A percentile compares a stretch with the other conserved stretches of the same genome.
phyloP scores from a whole-genome alignment of 2,888 invertebrate genomes.

The Megamerina dolium region DNA sequence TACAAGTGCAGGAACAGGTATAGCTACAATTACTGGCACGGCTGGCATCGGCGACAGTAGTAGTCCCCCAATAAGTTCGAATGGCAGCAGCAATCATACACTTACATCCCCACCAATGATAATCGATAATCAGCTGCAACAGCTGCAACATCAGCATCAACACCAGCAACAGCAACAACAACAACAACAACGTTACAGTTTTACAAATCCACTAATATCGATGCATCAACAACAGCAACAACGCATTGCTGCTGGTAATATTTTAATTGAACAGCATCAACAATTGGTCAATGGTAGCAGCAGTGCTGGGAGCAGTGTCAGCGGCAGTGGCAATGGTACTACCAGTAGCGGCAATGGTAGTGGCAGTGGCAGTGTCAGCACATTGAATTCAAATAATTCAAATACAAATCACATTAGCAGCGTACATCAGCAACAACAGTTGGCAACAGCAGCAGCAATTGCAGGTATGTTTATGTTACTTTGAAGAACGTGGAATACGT shows the following conservation, averaged over 20 bases:
- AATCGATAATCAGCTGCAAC: conserved; percentile 37
- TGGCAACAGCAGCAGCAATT: too few species aligned
- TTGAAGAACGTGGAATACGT: background rate
- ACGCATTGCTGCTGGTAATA: conserved; percentile 7
- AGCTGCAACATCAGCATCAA: conserved; percentile 19
- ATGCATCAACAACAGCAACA: conserved; percentile 15
- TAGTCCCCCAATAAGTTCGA: conserved; percentile 39
- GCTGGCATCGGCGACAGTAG: conserved; percentile 18
- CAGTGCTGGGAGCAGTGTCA: conserved; percentile 13
- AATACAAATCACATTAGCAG: conserved; percentile 33
- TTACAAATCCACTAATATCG: conserved; percentile 25
- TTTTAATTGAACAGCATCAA: conserved; percentile 2
- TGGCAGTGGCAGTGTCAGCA: conserved; percentile 11
- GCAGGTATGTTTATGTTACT: conserved; percentile 10
- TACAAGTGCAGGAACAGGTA: conserved; percentile 18
- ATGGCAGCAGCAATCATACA: conserved; percentile 45
- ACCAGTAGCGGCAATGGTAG: conserved; percentile 24
- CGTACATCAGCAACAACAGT: too few species aligned
- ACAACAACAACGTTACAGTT: conserved; percentile 24
- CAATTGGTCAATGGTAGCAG: conserved; percentile 16
- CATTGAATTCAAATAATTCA: conserved; percentile 37
- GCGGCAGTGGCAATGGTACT: conserved; percentile 15
- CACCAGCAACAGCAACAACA: conserved; percentile 15
- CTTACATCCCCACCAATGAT: conserved; percentile 44
- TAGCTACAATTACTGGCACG: conserved; percentile 14